A percentile compares a stretch with the other conserved stretches of the same genome.
These are phyloP conservation scores for Clavelina lepadiformis DNA, from an alignment of 23 tunicate genomes.

Conservation along the genomic window DNA sequence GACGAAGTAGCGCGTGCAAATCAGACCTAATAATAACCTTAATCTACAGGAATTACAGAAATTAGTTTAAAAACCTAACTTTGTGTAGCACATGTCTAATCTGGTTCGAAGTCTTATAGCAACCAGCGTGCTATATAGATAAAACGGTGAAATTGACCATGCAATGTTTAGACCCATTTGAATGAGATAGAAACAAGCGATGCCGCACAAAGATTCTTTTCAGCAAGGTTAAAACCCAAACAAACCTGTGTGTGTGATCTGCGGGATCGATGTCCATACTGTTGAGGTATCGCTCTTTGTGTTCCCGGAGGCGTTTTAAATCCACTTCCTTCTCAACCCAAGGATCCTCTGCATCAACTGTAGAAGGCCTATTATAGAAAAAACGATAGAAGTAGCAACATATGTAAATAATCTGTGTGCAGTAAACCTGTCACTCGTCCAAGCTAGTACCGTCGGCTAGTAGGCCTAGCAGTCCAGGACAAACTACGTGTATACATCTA, in stretches of 20 bases:
- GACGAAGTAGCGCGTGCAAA: background rate
- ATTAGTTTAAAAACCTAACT: too few species aligned
- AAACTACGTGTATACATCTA: background rate
- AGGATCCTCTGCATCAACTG: constrained; percentile 83
- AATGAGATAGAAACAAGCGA: too few species aligned
- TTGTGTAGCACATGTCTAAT: too few species aligned
- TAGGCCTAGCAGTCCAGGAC: background rate
- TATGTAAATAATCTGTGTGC: background rate
- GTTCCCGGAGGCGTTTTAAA: constrained; percentile 45
- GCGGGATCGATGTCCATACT: constrained; percentile 79
- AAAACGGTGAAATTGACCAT: too few species aligned
- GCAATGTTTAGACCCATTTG: too few species aligned
- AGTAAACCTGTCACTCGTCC: background rate
- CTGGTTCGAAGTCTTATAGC: too few species aligned
- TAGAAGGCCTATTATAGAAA: constrained; percentile 82
- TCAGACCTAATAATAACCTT: background rate
- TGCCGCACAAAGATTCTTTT: too few species aligned
- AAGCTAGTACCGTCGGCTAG: background rate
- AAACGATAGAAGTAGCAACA: background rate
- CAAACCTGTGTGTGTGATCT: constrained; percentile 78
- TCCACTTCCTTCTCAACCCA: constrained; percentile 54
- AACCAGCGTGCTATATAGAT: too few species aligned
- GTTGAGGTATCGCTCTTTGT: constrained; percentile 63
- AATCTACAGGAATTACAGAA: too few species aligned
- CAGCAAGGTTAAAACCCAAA: too few species aligned